Base-by-base conservation (phyloP, 1,140 invertebrate species). In the Episyrphus balteatus region DNA sequence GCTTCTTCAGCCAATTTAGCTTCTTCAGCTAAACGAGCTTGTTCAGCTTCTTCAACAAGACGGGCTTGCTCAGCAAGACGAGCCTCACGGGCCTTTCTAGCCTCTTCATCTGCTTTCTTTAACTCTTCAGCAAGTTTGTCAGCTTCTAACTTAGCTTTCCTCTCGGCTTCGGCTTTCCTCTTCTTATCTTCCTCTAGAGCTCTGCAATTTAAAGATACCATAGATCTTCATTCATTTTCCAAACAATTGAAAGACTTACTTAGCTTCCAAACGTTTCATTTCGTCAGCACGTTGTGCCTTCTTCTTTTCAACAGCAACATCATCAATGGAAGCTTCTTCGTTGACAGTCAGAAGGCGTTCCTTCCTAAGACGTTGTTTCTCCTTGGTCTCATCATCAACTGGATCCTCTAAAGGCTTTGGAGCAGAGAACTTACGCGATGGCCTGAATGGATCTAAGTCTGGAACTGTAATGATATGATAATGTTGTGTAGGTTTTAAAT, bases 351-450 rank as follows among this genome's bases (percentile, higher is more conserved):
- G 51, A 52, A 72, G 49, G 58, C 61, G 48, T 66, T 66, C 64
- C 21, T 62, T 59, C 10, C 62, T 76, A 69, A 43, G 72, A 70
- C 61, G 77, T 73, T 48, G 73, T 66, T 54, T 77, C 71, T 59
- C 69, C 54, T 52, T 73, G 15, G 52, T 54, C 53, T 77, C 74
- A 56, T 75, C 60, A 54, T 73, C 61, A 10, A 62, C 60, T 1
- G 70, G 73, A 53, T 74, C 75, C 55, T 76, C 77, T 71, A 73
- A 73, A 42, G 64, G 63, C 58, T 68, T 66, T 33, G 72, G 72
- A 42, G 72, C 67, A 62, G 75, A 74, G 69, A 82, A 82, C 61
- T 75, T 77, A 54, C 79, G 71, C 53, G 76, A 75, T 57, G 79
- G 76, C 53, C 79, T 75, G 56, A 72, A 71, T 41, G 79, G 76